phyloP scores from a whole-genome alignment of 2,888 invertebrate genomes.

The Nasonia oneida region DNA sequence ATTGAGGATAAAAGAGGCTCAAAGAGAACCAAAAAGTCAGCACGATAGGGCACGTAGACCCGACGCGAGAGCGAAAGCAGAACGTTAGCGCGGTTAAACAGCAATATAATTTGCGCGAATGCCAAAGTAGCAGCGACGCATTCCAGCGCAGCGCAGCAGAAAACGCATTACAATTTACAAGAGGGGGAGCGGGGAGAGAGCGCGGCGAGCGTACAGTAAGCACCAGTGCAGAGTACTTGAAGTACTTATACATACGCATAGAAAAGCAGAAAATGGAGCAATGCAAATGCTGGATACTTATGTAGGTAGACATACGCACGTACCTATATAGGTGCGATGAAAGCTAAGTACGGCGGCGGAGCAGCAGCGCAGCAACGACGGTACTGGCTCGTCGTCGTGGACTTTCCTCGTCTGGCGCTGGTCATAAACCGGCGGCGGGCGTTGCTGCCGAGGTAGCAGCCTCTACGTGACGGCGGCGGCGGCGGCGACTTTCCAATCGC shows the following conservation, averaged over 20 bases:
- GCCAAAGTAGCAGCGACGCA: conserved; percentile 16
- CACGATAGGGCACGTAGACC: neutral
- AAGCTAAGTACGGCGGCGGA: neutral
- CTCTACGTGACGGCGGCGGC: conserved; percentile 16
- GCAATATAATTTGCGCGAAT: neutral
- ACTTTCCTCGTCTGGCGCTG: conserved; percentile 18
- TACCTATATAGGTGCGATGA: neutral
- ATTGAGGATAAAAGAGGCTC: neutral
- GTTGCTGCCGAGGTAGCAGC: conserved; percentile 6
- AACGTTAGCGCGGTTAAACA: conserved; percentile 5
- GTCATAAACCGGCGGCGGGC: conserved; percentile 55
- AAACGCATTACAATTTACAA: neutral
- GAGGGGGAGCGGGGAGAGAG: conserved; percentile 4
- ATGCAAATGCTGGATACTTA: neutral
- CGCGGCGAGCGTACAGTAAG: neutral
- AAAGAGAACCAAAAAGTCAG: neutral
- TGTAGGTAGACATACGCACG: neutral
- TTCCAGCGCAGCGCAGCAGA: conserved; percentile 12
- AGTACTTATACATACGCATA: neutral
- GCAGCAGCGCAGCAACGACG: neutral
- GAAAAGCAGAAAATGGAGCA: conserved; percentile 13
- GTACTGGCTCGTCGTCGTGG: neutral
- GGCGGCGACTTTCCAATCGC: conserved; percentile 53
- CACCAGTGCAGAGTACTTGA: neutral
- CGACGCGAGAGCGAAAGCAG: neutral